Base-by-base conservation (phyloP, 1,140 invertebrate species). In the Gyrodactylus salaris region DNA sequence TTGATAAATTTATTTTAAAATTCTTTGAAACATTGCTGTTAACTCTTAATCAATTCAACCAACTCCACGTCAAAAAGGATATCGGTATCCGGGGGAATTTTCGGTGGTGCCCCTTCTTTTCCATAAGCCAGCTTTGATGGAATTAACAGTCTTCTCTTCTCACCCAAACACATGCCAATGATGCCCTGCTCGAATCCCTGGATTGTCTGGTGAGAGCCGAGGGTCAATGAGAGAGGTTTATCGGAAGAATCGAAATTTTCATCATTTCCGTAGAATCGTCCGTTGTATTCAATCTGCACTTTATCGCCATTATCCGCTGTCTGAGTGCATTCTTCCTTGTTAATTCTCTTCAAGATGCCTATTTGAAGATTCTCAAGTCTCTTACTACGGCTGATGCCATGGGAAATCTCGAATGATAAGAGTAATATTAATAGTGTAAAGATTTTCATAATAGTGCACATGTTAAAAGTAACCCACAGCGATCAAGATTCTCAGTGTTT, bases 21-120 rank as follows among this genome's bases (percentile, higher is more conserved):
- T n/a, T n/a, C 1, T 2, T 69, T 69, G 25, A 69, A 69, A 22
- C 68, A 69, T 21, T 22, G 25, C n/a, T 69, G 21, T 22, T n/a
- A 69, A 22, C 68, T n/a, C 25, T 1, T 1, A 1, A 25, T 26
- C 77, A 72, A 74, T 74, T 70, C 74, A 22, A 74, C n/a, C 24
- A 74, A 54, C 26, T 74, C 73, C 1, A 74, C 21, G 68, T 74
- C 68, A 71, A 74, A 74, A 27, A 74, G 22, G 1, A 74, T 20
- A 20, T 68, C 27, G 21, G 73, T 21, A 24, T 74, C 72, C 22
- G 21, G 21, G 2, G 73, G 73, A 71, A 74, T 74, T 22, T 70
- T 74, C 1, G 54, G 54, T 1, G 54, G 68, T 19, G 70, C n/a
- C 21, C 73, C 73, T 16, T 22, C 72, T 23, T 22, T 20, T 1